Evolutionary conservation across 2,797 vertebrate genomes (phyloP).

Genomic region (Huso huso): DNA sequence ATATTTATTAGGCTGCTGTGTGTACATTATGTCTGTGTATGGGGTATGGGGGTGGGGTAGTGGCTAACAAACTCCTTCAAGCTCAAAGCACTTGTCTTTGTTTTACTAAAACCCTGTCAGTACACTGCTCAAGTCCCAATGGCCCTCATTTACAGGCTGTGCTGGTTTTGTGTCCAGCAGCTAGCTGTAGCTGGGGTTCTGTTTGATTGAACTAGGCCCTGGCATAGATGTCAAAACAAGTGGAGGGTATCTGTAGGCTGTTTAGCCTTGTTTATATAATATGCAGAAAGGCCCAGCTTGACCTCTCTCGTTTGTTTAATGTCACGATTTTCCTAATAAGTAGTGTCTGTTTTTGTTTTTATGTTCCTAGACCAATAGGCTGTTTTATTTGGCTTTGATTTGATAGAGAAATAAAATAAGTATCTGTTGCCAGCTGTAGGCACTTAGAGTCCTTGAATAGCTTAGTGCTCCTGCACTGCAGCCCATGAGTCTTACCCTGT

Average conservation of each 20-base stretch:
- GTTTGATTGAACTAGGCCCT: background rate
- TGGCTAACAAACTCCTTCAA: background rate
- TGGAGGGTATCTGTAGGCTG: conserved; percentile 8
- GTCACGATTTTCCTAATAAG: no score
- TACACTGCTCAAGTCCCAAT: background rate
- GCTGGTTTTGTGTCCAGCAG: background rate
- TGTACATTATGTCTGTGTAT: background rate
- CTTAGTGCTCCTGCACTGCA: no score
- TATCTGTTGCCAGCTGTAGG: no score
- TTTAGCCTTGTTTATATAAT: no score
- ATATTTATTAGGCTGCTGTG: background rate
- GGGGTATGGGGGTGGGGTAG: background rate
- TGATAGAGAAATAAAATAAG: no score
- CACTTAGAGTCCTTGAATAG: no score
- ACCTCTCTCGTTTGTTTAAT: no score
- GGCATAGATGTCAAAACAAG: background rate
- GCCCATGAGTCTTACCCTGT: no score
- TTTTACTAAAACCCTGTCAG: background rate
- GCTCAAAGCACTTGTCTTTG: background rate
- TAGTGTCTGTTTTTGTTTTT: no score
- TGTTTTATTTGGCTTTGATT: no score
- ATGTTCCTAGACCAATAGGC: no score
- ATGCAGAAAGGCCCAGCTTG: no score
- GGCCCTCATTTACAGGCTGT: background rate
- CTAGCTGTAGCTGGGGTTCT: background rate